Conservation (phyloP, 2,888 invertebrate genomes). For the Conchocele bisecta region DNA sequence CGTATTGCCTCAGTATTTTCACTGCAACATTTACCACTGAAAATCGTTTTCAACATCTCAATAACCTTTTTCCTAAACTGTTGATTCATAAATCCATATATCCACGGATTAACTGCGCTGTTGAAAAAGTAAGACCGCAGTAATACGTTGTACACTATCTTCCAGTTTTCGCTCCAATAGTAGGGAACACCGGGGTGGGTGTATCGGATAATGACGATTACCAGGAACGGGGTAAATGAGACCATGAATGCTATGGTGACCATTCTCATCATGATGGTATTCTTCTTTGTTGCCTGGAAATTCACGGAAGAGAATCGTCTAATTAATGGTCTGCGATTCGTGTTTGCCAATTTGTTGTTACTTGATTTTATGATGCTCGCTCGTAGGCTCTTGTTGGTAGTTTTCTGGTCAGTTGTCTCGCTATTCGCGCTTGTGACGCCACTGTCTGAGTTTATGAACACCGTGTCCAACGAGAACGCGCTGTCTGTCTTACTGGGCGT, state of each 20-base stretch:
- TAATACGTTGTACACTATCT: constrained; percentile 43
- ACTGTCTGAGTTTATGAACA: too few species aligned
- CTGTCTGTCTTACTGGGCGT: not conserved
- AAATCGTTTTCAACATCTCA: constrained; percentile 31
- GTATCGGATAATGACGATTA: constrained; percentile 46
- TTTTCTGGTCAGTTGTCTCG: too few species aligned
- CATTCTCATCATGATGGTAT: constrained; percentile 57
- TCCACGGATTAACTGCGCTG: constrained; percentile 54
- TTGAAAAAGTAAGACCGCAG: constrained; percentile 52
- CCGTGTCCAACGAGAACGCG: not conserved
- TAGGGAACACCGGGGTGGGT: constrained; percentile 40
- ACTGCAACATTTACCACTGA: constrained; percentile 40
- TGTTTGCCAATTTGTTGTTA: too few species aligned
- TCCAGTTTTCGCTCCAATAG: too few species aligned
- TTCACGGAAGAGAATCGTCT: constrained; percentile 17
- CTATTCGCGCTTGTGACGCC: too few species aligned
- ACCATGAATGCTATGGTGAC: constrained; percentile 55
- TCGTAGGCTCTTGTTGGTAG: too few species aligned
- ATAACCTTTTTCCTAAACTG: constrained; percentile 44
- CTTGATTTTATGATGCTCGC: too few species aligned
- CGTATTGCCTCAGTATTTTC: too few species aligned
- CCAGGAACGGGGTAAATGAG: constrained; percentile 50
- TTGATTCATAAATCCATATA: constrained; percentile 56
- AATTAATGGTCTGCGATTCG: too few species aligned
- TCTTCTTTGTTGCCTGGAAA: constrained; percentile 30